phyloP scores from a whole-genome alignment of 1,140 invertebrate genomes.

The Acromyrmex heyeri region DNA sequence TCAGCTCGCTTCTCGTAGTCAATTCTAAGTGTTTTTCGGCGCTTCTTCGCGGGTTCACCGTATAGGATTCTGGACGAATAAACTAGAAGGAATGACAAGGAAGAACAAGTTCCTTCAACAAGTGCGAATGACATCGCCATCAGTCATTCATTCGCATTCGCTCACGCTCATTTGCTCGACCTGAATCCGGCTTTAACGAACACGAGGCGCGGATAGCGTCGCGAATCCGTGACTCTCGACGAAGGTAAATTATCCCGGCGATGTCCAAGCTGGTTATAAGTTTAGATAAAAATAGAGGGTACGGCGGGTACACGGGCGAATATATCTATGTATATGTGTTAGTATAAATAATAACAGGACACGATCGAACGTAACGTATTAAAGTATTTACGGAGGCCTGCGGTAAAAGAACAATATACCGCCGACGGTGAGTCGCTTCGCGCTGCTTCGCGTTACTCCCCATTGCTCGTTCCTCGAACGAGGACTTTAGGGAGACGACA shows the following conservation, averaged over 20 bases:
- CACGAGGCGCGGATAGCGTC: not conserved
- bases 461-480: not conserved
- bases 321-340: constrained; percentile 21
- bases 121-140: not conserved
- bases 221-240: constrained; percentile 27
- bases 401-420: constrained; percentile 26
- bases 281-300: constrained; percentile 54
- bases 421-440: not conserved
- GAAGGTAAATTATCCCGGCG: constrained; percentile 19
- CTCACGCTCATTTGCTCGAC: not conserved
- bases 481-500: constrained; percentile 4
- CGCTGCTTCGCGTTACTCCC: not conserved
- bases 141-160: not conserved
- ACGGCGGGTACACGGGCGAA: not conserved
- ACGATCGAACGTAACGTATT: constrained; percentile 56
- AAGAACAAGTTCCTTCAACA: not conserved
- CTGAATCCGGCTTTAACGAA: not conserved
- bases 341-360: constrained; percentile 35
- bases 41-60: not conserved
- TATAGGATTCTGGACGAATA: not conserved
- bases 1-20: not conserved
- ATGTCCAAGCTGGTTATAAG: constrained; percentile 5
- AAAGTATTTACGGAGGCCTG: constrained; percentile 51
- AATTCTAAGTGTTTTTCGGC: not conserved
- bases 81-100: not conserved